Percentiles rank a stretch among this genome's conserved stretches.
Conservation (phyloP, 2,888 invertebrate species). For the Vesta saturnalis region DNA sequence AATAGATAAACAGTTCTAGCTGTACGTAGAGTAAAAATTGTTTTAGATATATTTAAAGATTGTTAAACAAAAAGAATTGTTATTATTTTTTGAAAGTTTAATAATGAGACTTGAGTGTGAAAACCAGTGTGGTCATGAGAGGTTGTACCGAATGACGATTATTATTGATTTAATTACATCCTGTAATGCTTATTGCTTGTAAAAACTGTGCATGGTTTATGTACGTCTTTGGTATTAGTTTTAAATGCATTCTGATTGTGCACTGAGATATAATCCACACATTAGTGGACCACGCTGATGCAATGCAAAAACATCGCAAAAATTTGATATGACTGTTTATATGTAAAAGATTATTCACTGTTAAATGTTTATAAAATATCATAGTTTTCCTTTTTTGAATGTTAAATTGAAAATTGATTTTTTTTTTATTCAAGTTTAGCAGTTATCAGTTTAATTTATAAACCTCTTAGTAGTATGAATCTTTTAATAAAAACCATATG, state of each 20-base stretch:
- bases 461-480: slow-evolving; percentile 5
- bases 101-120: no score
- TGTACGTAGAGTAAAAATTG: no score
- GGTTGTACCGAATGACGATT: not conserved
- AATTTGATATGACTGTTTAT: no score
- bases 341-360: not conserved
- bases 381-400: not conserved
- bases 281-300: no score
- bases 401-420: not conserved
- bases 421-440: slow-evolving; percentile 8
- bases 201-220: not conserved
- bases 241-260: no score
- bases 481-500: slow-evolving; percentile 24
- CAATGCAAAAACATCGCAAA: no score
- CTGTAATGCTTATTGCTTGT: not conserved
- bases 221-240: not conserved
- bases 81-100: no score
- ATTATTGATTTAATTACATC: not conserved
- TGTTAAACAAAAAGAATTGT: no score
- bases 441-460: not conserved
- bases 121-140: not conserved
- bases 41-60: no score
- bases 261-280: no score
- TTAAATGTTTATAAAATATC: not conserved
- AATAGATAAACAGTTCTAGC: not conserved